Evolutionary conservation across 2,888 invertebrate species (phyloP).

Genomic region (Dinocampus coccinellae): DNA sequence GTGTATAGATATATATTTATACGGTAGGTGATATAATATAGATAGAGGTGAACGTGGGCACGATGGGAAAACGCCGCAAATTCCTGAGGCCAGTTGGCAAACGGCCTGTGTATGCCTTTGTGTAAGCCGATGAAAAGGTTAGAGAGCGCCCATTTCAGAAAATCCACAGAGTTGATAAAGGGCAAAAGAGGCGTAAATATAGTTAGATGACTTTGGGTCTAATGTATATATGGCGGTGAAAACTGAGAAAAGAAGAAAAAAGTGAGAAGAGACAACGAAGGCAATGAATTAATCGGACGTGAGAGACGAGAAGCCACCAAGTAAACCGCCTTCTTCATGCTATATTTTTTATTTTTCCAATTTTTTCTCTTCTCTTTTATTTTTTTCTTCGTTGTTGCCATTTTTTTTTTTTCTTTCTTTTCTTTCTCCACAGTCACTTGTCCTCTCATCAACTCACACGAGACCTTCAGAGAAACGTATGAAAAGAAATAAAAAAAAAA

Average conservation of each 20-base stretch:
- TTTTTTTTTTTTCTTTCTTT: slow-evolving; percentile 32
- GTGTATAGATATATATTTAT: background rate
- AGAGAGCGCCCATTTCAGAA: slow-evolving; percentile 16
- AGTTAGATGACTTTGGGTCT: background rate
- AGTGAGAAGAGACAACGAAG: slow-evolving; percentile 40
- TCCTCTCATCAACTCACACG: background rate
- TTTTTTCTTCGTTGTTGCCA: no score
- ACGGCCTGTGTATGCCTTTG: slow-evolving; percentile 36
- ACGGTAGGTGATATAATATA: background rate
- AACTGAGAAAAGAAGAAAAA: slow-evolving; percentile 13
- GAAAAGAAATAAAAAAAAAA: background rate
- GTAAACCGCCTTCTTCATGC: slow-evolving; percentile 47
- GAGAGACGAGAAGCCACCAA: slow-evolving; percentile 43
- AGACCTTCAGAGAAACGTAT: background rate
- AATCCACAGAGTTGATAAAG: slow-evolving; percentile 36
- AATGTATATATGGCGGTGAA: slow-evolving; percentile 11
- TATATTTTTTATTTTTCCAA: slow-evolving; percentile 38
- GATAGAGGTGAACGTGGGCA: background rate
- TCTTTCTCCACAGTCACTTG: background rate
- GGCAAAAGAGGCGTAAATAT: slow-evolving; percentile 39
- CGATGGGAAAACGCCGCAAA: slow-evolving; percentile 1
- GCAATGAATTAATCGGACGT: slow-evolving; percentile 51
- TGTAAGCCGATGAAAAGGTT: slow-evolving; percentile 38
- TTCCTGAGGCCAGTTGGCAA: background rate
- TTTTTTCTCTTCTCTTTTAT: no score